Percentiles rank a stretch among this genome's conserved stretches.
Conservation (phyloP, 2,797 vertebrate species). For the Naso thynnoides region DNA sequence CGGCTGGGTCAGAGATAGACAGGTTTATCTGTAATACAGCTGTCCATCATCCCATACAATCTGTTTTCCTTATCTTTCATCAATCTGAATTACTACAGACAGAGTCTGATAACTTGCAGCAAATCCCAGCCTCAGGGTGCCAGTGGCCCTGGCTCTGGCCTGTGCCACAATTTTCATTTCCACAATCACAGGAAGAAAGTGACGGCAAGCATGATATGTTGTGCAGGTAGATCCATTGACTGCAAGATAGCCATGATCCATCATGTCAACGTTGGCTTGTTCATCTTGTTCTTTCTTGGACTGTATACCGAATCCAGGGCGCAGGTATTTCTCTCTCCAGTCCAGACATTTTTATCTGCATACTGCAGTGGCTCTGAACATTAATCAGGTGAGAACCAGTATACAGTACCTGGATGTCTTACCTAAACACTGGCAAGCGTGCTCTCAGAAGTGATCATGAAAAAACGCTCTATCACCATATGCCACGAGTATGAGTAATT, state of each 20-base stretch:
- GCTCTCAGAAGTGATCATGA: slow-evolving; percentile 62
- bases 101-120: slow-evolving; percentile 67
- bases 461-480: slow-evolving; percentile 52
- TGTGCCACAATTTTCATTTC: slow-evolving; percentile 60
- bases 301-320: slow-evolving; percentile 17
- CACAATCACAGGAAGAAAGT: slow-evolving; percentile 47
- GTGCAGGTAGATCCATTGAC: slow-evolving; percentile 37
- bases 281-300: too few species aligned
- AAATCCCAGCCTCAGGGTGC: slow-evolving; percentile 57
- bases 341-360: slow-evolving; percentile 22
- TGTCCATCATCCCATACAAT: slow-evolving; percentile 80
- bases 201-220: slow-evolving; percentile 39
- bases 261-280: slow-evolving; percentile 24
- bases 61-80: slow-evolving; percentile 80
- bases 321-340: slow-evolving; percentile 19
- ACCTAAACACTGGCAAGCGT: slow-evolving; percentile 48
- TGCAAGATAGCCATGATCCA: slow-evolving; percentile 23
- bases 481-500: slow-evolving; percentile 56
- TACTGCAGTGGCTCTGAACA: slow-evolving; percentile 15
- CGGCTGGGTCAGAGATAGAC: slow-evolving; percentile 63
- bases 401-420: slow-evolving; percentile 34
- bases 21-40: slow-evolving; percentile 78
- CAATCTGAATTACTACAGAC: slow-evolving; percentile 77
- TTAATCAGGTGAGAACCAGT: slow-evolving; percentile 34
- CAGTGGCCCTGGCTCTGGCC: neutral